phyloP scores from a whole-genome alignment of 2,797 vertebrate species.

The Cyprinella venusta region DNA sequence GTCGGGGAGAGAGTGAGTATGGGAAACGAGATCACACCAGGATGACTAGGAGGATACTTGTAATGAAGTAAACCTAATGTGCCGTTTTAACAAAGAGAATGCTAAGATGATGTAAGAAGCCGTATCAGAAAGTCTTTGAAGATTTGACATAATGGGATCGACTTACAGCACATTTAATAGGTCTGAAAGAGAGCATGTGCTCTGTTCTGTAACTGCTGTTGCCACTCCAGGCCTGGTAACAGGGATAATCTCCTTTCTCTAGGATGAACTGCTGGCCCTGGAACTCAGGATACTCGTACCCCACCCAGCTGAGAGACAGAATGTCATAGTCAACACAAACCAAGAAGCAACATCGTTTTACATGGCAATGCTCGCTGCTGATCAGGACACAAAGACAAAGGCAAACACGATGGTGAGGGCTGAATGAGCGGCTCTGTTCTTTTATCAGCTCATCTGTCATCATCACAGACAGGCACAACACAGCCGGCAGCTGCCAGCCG shows the following conservation, averaged over 20 bases:
- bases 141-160: neutral
- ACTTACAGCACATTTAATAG: conserved; percentile 91
- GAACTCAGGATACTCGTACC: conserved; percentile 93
- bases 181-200: conserved; percentile 93
- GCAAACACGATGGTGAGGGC: conserved; percentile 69
- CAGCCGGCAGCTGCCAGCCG: conserved; percentile 29
- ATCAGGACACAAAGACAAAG: conserved; percentile 66
- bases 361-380: conserved; percentile 58
- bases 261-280: conserved; percentile 98
- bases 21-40: neutral
- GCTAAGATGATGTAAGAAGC: neutral
- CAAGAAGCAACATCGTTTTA: conserved; percentile 8
- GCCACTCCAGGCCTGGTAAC: conserved; percentile 93
- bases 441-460: conserved; percentile 51
- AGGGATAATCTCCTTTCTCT: conserved; percentile 96
- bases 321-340: conserved; percentile 11
- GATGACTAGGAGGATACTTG: neutral
- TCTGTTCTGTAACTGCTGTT: conserved; percentile 94
- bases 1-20: conserved; percentile 30
- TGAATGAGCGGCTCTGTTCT: conserved; percentile 58
- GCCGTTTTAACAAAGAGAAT: neutral
- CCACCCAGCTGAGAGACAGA: conserved; percentile 84
- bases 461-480: conserved; percentile 28
- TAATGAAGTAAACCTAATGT: neutral
- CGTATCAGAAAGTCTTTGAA: neutral